These are phyloP conservation scores for Cryptoblepharus egeriae DNA, from an alignment of 2,797 vertebrate species.

Conservation along the genomic window DNA sequence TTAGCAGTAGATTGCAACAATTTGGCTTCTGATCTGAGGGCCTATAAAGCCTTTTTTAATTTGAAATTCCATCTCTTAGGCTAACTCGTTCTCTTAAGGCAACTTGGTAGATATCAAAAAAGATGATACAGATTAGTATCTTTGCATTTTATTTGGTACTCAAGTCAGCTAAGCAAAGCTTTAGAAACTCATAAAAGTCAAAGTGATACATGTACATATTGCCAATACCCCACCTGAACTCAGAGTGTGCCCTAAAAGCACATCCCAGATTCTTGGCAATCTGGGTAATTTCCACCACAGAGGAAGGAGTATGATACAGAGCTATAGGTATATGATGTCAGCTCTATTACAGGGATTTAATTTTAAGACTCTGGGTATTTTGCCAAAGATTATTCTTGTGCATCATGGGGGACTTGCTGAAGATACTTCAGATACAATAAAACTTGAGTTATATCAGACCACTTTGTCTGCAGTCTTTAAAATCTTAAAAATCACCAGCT, in stretches of 20 bases:
- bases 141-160: neutral
- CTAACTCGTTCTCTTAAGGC: neutral
- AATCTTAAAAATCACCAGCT: neutral
- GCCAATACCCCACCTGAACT: neutral
- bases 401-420: neutral
- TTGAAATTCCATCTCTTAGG: neutral
- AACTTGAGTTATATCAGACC: neutral
- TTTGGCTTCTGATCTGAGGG: neutral
- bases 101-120: neutral
- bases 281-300: neutral
- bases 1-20: neutral
- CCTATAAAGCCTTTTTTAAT: neutral
- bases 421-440: neutral
- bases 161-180: neutral
- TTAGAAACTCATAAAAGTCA: neutral
- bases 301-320: neutral
- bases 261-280: neutral
- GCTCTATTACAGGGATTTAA: neutral
- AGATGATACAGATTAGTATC: neutral
- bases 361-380: neutral
- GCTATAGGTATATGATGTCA: neutral
- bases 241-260: neutral
- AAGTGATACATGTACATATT: neutral
- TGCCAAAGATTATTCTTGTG: neutral
- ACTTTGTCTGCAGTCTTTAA: neutral